Conservation (phyloP, 2,113 vertebrate species). For the Poeciliopsis prolifica region DNA sequence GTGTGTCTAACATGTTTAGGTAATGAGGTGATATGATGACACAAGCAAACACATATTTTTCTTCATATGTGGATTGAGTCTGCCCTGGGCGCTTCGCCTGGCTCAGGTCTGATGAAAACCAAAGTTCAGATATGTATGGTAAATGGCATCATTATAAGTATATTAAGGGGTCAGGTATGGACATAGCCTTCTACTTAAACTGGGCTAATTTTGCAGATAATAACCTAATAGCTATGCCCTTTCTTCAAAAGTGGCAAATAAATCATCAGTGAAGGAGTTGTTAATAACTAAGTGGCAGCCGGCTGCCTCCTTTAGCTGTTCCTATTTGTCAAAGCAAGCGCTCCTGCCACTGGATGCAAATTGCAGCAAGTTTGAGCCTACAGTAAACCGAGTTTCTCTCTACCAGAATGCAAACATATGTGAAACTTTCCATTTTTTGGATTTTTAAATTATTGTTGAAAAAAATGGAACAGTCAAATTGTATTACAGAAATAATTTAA, state of each 20-base stretch:
- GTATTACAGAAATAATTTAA: background rate
- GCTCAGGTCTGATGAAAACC: slow-evolving; percentile 71
- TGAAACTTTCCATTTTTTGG: slow-evolving; percentile 19
- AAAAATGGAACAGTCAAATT: background rate
- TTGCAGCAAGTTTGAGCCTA: slow-evolving; percentile 66
- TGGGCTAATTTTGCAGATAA: slow-evolving; percentile 96
- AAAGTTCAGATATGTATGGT: slow-evolving; percentile 89
- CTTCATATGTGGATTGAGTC: slow-evolving; percentile 20
- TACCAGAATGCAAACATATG: slow-evolving; percentile 41
- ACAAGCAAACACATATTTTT: slow-evolving; percentile 46
- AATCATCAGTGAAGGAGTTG: slow-evolving; percentile 97
- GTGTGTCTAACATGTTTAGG: slow-evolving; percentile 40
- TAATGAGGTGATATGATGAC: slow-evolving; percentile 45
- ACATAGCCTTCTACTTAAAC: slow-evolving; percentile 92
- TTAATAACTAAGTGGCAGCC: slow-evolving; percentile 98
- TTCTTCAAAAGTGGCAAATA: slow-evolving; percentile 89
- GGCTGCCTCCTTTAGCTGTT: slow-evolving; percentile 88
- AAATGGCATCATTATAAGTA: slow-evolving; percentile 99
- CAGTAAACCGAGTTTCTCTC: slow-evolving; percentile 54
- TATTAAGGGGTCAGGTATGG: slow-evolving; percentile 98
- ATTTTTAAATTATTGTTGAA: background rate
- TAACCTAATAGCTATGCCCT: slow-evolving; percentile 95
- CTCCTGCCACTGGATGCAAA: slow-evolving; percentile 90
- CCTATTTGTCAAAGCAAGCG: slow-evolving; percentile 98
- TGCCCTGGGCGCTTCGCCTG: slow-evolving; percentile 53